Evolutionary conservation across 53 echinoderm and acorn worm genomes (phyloP), one percentile per base, ranked within the genome.

Genomic region (Holothuria leucospilota): DNA sequence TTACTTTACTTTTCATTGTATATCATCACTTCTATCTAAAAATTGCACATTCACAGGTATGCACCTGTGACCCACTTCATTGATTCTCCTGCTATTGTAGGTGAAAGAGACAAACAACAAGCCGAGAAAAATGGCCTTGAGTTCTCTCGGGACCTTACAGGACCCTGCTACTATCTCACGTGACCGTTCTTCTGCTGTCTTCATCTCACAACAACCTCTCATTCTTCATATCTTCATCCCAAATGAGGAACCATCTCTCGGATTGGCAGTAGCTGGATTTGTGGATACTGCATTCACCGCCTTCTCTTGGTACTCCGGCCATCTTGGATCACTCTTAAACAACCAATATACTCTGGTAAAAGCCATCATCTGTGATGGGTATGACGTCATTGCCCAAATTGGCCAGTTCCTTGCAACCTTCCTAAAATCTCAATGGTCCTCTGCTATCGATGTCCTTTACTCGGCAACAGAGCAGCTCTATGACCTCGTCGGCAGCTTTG

Each of bases 121-220:
- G 20, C 21, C 71, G 4, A 70, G 69, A 30, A 29, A 34, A 40
- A 20, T 20, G 5, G 9, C 71, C 20, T 21, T 70, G 38, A 40
- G 18, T 20, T 29, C 29, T 8, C 39, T 34, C 8, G 71, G 71
- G 38, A 3, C 15, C 6, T 30, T 40, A 40, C 30, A 28, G 20
- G 71, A 70, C 71, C 34, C 71, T 8, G 38, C 27, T 20, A 12
- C 71, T 8, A 70, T 30, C 71, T 70, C 71, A 70, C 71, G 71
- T 39, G 71, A 70, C 71, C 71, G 71, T 13, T 39, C 30, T 28
- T 34, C 15, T 70, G 71, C 38, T 70, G 71, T 20, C 29, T 30
- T 70, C 34, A 70, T 28, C 34, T 40, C 71, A 3, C 39, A 70
- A 18, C 29, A 70, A 20, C 39, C 71, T 20, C 30, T 70, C 18